phyloP scores from a whole-genome alignment of 2,797 vertebrate genomes.

The Holocentrus rufus region DNA sequence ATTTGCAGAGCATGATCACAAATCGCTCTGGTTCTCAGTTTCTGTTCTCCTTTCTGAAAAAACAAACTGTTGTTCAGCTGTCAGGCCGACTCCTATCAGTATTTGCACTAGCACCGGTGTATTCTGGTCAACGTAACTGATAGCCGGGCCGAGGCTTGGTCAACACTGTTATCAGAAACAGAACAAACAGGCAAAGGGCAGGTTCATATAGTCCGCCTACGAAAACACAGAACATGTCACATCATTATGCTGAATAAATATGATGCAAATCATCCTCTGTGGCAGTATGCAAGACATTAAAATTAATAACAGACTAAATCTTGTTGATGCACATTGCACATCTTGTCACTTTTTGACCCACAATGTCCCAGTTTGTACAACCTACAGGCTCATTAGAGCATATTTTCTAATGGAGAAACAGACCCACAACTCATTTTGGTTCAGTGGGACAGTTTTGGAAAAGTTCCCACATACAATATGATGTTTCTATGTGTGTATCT shows the following conservation, averaged over 20 bases:
- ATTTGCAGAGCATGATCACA: not conserved
- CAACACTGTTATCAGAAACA: conserved; percentile 69
- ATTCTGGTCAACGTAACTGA: conserved; percentile 41
- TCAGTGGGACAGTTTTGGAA: not conserved
- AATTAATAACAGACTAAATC: not conserved
- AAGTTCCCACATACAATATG: not conserved
- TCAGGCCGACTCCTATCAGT: conserved; percentile 48
- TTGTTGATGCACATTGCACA: no score
- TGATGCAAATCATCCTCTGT: not conserved
- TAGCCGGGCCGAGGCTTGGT: conserved; percentile 43
- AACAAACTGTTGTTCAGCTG: not conserved
- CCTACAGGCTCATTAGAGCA: not conserved
- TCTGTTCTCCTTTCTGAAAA: not conserved
- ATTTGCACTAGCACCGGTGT: conserved; percentile 60
- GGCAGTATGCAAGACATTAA: not conserved
- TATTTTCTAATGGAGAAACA: not conserved
- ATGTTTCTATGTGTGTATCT: not conserved
- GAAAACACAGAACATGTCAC: not conserved
- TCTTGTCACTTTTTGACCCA: no score
- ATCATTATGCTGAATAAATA: not conserved
- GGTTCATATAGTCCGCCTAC: conserved; percentile 25
- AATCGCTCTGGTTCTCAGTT: not conserved
- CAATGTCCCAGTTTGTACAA: no score
- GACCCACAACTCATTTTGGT: not conserved
- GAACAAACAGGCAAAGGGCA: conserved; percentile 65